A percentile compares a stretch with the other conserved stretches of the same genome.
Conservation (phyloP, 2,797 vertebrate genomes). For the Masticophis lateralis region DNA sequence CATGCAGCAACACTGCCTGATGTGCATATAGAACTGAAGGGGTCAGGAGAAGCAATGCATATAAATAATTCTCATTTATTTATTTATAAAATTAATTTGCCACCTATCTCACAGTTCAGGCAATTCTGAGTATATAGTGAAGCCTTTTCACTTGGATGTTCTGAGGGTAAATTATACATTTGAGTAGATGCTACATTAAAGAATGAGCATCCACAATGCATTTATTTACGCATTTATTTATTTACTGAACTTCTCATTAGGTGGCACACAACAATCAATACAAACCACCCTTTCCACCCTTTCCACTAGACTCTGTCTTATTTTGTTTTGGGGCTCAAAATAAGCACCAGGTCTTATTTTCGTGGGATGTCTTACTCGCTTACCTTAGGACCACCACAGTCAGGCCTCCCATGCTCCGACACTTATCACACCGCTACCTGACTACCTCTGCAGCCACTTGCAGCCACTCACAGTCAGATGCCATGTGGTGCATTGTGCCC, state of each 20-base stretch:
- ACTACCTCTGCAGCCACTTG: too few relatives aligned
- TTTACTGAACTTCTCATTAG: neutral
- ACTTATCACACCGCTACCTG: fast-evolving
- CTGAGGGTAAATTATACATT: too few relatives aligned
- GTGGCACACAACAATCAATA: neutral
- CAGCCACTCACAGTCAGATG: too few relatives aligned
- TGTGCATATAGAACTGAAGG: neutral
- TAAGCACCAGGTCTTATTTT: too few relatives aligned
- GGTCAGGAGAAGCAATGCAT: neutral
- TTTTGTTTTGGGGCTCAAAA: too few relatives aligned
- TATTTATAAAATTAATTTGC: neutral
- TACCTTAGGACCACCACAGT: too few relatives aligned
- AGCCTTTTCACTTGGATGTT: neutral
- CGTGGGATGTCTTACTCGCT: too few relatives aligned
- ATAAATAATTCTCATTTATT: neutral
- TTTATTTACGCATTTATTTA: neutral
- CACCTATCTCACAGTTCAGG: neutral
- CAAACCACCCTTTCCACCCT: neutral
- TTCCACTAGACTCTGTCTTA: neutral
- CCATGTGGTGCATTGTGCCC: fast-evolving
- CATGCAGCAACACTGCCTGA: neutral
- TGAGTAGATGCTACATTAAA: neutral
- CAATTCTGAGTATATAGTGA: neutral
- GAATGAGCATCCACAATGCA: neutral
- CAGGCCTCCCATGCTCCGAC: too few relatives aligned